Evolutionary conservation across 2,797 vertebrate species (phyloP).

Genomic region (Arctocebus calabarensis): DNA sequence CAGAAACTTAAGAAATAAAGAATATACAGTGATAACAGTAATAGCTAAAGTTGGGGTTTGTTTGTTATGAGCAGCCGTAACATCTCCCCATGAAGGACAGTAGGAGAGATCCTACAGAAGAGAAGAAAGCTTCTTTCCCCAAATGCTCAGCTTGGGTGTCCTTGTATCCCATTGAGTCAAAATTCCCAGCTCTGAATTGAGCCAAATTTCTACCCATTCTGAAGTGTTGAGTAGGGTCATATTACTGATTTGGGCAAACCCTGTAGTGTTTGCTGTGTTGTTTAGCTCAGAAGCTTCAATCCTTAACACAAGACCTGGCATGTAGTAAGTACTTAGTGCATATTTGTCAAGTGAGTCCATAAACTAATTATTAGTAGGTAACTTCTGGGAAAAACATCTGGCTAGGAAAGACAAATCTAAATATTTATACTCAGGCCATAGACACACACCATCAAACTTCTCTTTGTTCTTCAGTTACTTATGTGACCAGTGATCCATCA

Average conservation of each 20-base stretch:
- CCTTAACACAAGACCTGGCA: background rate
- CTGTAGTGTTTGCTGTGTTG: background rate
- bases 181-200: background rate
- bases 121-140: background rate
- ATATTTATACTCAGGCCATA: constrained; percentile 28
- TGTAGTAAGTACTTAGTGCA: background rate
- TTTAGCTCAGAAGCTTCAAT: background rate
- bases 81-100: background rate
- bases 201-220: background rate
- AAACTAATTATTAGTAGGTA: constrained; percentile 50
- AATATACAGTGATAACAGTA: background rate
- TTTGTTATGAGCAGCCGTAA: background rate
- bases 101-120: background rate
- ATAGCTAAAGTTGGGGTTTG: background rate
- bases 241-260: background rate
- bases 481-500: constrained; percentile 23
- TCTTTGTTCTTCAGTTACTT: constrained; percentile 37
- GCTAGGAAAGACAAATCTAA: constrained; percentile 44
- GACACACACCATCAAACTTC: constrained; percentile 9
- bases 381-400: background rate
- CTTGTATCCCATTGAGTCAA: background rate
- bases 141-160: background rate
- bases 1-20: constrained; percentile 16
- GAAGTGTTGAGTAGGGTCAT: background rate
- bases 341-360: background rate